A percentile compares a stretch with the other conserved stretches of the same genome.
phyloP scores from a whole-genome alignment of 2,888 invertebrate species.

The Aleiodes alternator region DNA sequence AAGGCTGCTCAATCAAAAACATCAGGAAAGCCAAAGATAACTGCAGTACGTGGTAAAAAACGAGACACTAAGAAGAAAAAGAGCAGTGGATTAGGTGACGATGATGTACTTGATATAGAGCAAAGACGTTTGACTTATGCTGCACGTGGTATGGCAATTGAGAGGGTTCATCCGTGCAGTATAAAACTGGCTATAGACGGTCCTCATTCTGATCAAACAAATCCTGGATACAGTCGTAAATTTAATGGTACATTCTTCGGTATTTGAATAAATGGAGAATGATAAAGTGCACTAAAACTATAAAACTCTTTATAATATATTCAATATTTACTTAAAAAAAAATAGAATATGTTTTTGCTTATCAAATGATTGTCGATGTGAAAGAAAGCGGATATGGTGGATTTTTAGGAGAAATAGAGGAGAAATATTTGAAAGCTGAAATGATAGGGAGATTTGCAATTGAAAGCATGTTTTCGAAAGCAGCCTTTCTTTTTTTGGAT shows the following conservation, averaged over 20 bases:
- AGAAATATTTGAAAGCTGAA: too few species aligned
- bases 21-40: slow-evolving; percentile 16
- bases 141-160: slow-evolving; percentile 47
- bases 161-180: slow-evolving; percentile 81
- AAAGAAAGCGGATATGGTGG: too few species aligned
- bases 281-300: slow-evolving; percentile 14
- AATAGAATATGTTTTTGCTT: too few species aligned
- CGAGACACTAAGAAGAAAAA: not conserved
- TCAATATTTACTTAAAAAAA: too few species aligned
- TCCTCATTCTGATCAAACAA: slow-evolving; percentile 87
- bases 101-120: slow-evolving; percentile 49
- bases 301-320: too few species aligned
- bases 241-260: slow-evolving; percentile 78
- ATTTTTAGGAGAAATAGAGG: too few species aligned
- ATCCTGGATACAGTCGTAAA: slow-evolving; percentile 88
- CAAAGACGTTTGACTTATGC: slow-evolving; percentile 40
- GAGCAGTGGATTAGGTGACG: slow-evolving; percentile 3
- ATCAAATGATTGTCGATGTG: too few species aligned
- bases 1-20: not conserved
- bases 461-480: too few species aligned
- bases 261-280: slow-evolving; percentile 59
- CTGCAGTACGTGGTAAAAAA: not conserved
- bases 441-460: too few species aligned
- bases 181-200: slow-evolving; percentile 89
- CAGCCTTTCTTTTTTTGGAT: too few species aligned